These are phyloP conservation scores for Agonum fuliginosum DNA, from an alignment of 2,888 invertebrate species.

Conservation along the genomic window DNA sequence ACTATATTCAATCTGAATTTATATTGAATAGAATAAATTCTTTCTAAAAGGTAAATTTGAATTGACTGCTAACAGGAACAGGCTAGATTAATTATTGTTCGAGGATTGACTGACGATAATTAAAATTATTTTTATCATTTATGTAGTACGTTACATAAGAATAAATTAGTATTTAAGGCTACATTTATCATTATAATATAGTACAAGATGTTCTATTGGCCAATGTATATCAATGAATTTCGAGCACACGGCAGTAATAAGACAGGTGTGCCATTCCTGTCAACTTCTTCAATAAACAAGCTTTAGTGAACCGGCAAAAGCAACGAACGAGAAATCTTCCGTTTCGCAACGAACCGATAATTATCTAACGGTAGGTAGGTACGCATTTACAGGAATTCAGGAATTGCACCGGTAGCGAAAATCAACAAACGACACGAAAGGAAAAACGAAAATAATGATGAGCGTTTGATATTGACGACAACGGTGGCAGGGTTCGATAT, in stretches of 20 bases:
- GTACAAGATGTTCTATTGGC: too few relatives aligned
- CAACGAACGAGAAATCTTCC: background rate
- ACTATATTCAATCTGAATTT: too few relatives aligned
- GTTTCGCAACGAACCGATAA: background rate
- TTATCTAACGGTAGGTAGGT: background rate
- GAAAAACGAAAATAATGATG: background rate
- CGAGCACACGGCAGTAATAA: constrained; percentile 39
- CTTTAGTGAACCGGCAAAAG: background rate
- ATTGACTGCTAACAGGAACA: too few relatives aligned
- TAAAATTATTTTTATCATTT: too few relatives aligned
- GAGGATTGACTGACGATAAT: too few relatives aligned
- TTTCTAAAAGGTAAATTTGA: too few relatives aligned
- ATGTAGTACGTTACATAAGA: too few relatives aligned
- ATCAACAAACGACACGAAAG: background rate
- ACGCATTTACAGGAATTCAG: background rate
- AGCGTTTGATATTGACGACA: background rate
- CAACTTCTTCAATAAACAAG: constrained; percentile 11
- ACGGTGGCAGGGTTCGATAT: too few relatives aligned
- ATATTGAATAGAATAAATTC: too few relatives aligned
- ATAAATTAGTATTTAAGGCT: too few relatives aligned
- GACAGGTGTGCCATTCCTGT: constrained; percentile 30
- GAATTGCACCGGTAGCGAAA: background rate
- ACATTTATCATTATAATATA: too few relatives aligned
- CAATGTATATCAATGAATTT: background rate
- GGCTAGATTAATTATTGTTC: too few relatives aligned